A percentile compares a stretch with the other conserved stretches of the same genome.
These are phyloP conservation scores for Epinotia brunnichana DNA, from an alignment of 2,888 invertebrate genomes.

Conservation along the genomic window DNA sequence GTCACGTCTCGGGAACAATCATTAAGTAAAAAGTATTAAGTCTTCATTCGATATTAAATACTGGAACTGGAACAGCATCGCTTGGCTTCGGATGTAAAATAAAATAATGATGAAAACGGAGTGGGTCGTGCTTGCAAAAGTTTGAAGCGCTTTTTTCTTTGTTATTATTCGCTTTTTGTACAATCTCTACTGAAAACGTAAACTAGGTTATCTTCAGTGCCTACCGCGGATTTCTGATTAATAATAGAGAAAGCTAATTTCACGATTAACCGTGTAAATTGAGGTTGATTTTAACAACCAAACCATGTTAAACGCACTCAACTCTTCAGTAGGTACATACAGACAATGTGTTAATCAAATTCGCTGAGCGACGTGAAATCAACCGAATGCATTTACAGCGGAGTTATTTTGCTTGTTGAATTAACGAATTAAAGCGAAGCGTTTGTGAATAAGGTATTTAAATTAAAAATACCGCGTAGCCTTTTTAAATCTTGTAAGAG, in stretches of 20 bases:
- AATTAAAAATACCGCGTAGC: slow-evolving; percentile 1
- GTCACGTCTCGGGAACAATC: neutral
- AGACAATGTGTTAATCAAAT: slow-evolving; percentile 37
- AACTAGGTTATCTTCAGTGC: neutral
- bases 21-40: too few species aligned
- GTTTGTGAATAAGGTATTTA: neutral
- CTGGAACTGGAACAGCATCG: neutral
- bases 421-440: slow-evolving; percentile 20
- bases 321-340: slow-evolving; percentile 19
- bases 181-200: neutral
- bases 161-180: slow-evolving; percentile 1
- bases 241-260: neutral
- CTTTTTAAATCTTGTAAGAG: neutral
- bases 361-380: slow-evolving; percentile 33
- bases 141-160: neutral
- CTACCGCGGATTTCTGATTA: neutral
- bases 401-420: slow-evolving; percentile 6
- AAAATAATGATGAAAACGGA: neutral
- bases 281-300: neutral
- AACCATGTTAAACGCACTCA: slow-evolving; percentile 16
- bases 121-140: neutral
- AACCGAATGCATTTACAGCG: slow-evolving; percentile 32
- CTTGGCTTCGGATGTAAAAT: neutral
- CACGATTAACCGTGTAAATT: neutral
- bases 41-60: too few species aligned